Evolutionary conservation across 2,797 vertebrate genomes (phyloP).

Genomic region (Gymnocypris eckloni): DNA sequence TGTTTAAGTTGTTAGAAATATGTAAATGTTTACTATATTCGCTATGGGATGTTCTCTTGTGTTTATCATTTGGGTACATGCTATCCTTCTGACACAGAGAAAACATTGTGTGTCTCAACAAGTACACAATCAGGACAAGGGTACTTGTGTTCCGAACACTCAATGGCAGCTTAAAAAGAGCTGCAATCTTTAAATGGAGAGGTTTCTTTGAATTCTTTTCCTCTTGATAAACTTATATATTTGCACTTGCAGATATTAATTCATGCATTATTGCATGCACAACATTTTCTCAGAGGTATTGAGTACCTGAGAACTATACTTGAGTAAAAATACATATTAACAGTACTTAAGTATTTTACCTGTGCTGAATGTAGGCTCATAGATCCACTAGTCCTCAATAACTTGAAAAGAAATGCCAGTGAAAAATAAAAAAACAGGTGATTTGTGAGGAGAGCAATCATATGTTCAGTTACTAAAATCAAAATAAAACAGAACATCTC

Average conservation of each 20-base stretch:
- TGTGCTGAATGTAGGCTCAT: not conserved
- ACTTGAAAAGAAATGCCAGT: not conserved
- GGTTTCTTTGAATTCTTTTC: not conserved
- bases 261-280: not conserved
- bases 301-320: not conserved
- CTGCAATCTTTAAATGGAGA: not conserved
- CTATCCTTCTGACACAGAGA: slow-evolving; percentile 32
- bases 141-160: not conserved
- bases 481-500: no score
- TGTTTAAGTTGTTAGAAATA: slow-evolving; percentile 52
- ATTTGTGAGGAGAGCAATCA: not conserved
- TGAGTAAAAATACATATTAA: not conserved
- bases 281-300: not conserved
- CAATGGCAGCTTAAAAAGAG: not conserved
- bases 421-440: not conserved
- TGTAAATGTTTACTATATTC: slow-evolving; percentile 56
- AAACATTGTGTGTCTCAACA: slow-evolving; percentile 8
- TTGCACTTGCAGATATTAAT: not conserved
- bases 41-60: slow-evolving; percentile 2
- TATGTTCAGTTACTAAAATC: not conserved
- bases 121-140: slow-evolving; percentile 2
- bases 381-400: not conserved
- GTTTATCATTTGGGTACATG: slow-evolving; percentile 50
- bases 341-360: no score
- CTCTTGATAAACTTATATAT: not conserved